Conservation (phyloP, 2,888 invertebrate genomes). For the Lysandra coridon region DNA sequence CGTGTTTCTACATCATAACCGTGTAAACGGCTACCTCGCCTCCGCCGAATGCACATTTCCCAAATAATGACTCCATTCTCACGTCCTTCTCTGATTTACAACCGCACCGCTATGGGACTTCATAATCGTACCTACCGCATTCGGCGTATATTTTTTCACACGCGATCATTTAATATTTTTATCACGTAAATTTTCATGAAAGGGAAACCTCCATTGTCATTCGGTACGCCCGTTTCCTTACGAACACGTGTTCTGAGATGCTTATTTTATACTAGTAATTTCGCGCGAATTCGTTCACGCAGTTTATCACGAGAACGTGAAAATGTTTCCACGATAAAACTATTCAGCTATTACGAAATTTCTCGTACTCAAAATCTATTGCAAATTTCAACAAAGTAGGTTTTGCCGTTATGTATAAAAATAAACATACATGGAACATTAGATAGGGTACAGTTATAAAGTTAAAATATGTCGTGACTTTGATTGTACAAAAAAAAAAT, state of each 20-base stretch:
- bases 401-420: too few relatives aligned
- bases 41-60: slow-evolving; percentile 52
- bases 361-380: too few relatives aligned
- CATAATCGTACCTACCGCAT: slow-evolving; percentile 77
- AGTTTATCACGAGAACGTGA: background rate
- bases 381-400: too few relatives aligned
- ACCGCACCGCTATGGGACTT: slow-evolving; percentile 67
- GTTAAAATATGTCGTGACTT: too few relatives aligned
- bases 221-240: slow-evolving; percentile 70
- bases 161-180: slow-evolving; percentile 75
- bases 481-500: too few relatives aligned
- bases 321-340: background rate
- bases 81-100: slow-evolving; percentile 74
- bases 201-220: slow-evolving; percentile 79
- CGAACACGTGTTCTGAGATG: slow-evolving; percentile 71
- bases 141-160: slow-evolving; percentile 76
- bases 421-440: too few relatives aligned
- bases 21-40: slow-evolving; percentile 7
- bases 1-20: slow-evolving; percentile 24
- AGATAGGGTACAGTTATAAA: too few relatives aligned
- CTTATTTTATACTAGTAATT: slow-evolving; percentile 46
- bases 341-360: too few relatives aligned
- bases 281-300: background rate
- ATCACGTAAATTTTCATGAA: slow-evolving; percentile 80
- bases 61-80: slow-evolving; percentile 73